Percentiles rank a stretch among this genome's conserved stretches.
These are phyloP conservation scores for Anser cygnoides DNA, from an alignment of 2,113 vertebrate genomes.

Conservation along the genomic window DNA sequence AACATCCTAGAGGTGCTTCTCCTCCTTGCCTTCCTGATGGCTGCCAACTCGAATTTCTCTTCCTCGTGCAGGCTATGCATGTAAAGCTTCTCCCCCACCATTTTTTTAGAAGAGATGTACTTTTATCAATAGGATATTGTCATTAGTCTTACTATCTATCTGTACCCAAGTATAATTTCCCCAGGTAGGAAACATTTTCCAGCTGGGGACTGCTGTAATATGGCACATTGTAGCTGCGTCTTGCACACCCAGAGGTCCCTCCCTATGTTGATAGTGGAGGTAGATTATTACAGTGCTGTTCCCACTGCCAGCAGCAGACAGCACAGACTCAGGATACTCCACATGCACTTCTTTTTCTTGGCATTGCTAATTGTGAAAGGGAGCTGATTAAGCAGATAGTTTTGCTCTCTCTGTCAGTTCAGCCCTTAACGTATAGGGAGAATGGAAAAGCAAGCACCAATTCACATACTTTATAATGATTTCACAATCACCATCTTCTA, in stretches of 20 bases:
- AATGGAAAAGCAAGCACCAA: not conserved
- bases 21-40: not conserved
- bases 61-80: not conserved
- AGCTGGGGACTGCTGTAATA: not conserved
- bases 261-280: not conserved
- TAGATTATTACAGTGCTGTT: not conserved
- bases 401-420: not conserved
- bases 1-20: not conserved
- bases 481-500: not conserved
- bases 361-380: not conserved
- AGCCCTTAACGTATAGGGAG: not conserved
- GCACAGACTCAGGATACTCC: not conserved
- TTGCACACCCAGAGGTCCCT: not conserved
- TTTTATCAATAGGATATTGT: not conserved
- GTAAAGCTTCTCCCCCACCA: not conserved
- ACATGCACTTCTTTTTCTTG: not conserved
- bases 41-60: not conserved
- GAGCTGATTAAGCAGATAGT: not conserved
- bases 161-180: not conserved
- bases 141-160: not conserved
- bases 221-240: not conserved
- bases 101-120: not conserved
- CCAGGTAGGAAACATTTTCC: slow-evolving; percentile 5
- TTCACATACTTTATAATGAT: not conserved
- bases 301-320: slow-evolving; percentile 1